phyloP scores from a whole-genome alignment of 2,888 invertebrate species.

The Epicampocera succincta region DNA sequence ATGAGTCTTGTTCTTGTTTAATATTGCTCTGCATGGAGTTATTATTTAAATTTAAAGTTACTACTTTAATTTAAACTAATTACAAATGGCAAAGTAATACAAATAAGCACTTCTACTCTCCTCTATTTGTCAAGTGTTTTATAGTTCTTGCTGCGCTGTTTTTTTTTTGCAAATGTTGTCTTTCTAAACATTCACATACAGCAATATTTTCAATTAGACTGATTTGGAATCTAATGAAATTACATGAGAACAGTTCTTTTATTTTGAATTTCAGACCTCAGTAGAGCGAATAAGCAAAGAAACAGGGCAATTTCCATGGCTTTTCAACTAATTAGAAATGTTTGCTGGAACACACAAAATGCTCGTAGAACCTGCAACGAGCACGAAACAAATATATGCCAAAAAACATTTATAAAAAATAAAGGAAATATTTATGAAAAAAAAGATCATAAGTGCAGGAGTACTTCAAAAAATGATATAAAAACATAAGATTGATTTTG shows the following conservation, averaged over 20 bases:
- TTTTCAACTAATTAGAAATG: constrained; percentile 64
- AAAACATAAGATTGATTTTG: constrained; percentile 56
- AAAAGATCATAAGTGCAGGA: constrained; percentile 26
- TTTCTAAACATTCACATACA: constrained; percentile 17
- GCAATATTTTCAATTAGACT: constrained; percentile 65
- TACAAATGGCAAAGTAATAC: too few species aligned
- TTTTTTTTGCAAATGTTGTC: not conserved
- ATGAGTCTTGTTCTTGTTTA: too few species aligned
- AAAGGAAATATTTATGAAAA: constrained; percentile 15
- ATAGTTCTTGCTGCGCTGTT: not conserved
- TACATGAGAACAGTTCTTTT: constrained; percentile 59
- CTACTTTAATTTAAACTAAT: too few species aligned
- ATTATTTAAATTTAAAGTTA: too few species aligned
- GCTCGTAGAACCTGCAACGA: not conserved
- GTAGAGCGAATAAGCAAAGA: constrained; percentile 41
- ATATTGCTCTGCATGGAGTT: too few species aligned
- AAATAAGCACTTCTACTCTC: not conserved
- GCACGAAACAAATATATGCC: constrained; percentile 32
- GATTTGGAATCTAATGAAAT: constrained; percentile 67
- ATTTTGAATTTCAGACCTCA: constrained; percentile 59
- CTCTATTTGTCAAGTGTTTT: not conserved
- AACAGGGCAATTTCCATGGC: constrained; percentile 43
- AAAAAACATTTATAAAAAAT: constrained; percentile 24
- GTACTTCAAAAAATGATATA: constrained; percentile 24
- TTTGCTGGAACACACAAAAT: constrained; percentile 34